phyloP scores from a whole-genome alignment of 1,140 invertebrate genomes.

The Globodera rostochiensis region DNA sequence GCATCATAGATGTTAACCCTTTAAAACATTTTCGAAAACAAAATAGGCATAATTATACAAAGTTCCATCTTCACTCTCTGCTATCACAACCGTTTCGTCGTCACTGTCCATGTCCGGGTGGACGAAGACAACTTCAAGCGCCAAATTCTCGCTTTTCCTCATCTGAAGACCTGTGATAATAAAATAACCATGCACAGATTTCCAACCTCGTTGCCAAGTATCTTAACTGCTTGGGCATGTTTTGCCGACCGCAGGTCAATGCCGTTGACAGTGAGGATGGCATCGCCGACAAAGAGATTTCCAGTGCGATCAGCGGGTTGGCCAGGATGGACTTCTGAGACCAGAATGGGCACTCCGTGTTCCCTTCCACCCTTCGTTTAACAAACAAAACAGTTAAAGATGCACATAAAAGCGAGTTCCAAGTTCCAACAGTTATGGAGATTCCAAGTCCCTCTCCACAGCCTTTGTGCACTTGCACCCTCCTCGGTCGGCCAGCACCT shows the following conservation, averaged over 20 bases:
- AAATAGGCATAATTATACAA: neutral
- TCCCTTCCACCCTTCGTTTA: conserved; percentile 76
- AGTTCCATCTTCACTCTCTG: conserved; percentile 38
- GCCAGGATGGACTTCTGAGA: conserved; percentile 79
- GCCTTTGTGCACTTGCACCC: conserved; percentile 67
- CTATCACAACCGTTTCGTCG: conserved; percentile 54
- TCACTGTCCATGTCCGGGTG: conserved; percentile 55
- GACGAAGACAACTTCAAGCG: conserved; percentile 57
- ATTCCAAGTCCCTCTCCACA: conserved; percentile 78
- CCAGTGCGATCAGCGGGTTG: conserved; percentile 76
- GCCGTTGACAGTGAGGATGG: conserved; percentile 79
- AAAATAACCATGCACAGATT: neutral
- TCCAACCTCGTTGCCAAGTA: conserved; percentile 57
- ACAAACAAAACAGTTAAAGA: conserved; percentile 10
- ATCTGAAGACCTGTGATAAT: conserved; percentile 33
- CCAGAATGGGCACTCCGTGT: conserved; percentile 82
- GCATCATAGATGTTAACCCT: neutral
- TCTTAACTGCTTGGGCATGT: conserved; percentile 60
- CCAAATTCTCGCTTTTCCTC: conserved; percentile 46
- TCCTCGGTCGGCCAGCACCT: conserved; percentile 29
- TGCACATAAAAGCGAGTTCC: neutral
- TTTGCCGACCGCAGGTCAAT: conserved; percentile 74
- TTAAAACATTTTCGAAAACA: neutral
- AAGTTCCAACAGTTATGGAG: conserved; percentile 73
- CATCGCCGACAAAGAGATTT: conserved; percentile 79